Evolutionary conservation across 35 echinoderm and acorn worm species (phyloP).

Genomic region (Apostichopus parvimensis): DNA sequence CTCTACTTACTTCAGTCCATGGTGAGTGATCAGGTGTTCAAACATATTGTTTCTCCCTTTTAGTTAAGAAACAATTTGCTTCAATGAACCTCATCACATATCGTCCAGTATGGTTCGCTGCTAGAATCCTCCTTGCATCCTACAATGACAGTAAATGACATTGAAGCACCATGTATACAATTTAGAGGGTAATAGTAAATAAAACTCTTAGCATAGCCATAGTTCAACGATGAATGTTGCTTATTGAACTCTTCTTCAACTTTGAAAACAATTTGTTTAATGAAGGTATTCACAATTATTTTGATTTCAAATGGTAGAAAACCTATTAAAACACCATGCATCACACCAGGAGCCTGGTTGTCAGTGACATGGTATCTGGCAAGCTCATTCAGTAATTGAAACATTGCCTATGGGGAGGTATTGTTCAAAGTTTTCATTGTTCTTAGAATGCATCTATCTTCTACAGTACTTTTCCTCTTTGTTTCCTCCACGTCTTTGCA

Average conservation of each 20-base stretch:
- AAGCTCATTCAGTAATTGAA: not conserved
- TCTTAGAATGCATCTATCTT: not conserved
- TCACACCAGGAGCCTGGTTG: not conserved
- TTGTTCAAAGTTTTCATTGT: not conserved
- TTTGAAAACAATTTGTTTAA: not conserved
- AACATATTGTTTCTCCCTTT: not conserved
- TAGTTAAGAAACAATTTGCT: not conserved
- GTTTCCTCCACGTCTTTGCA: conserved; percentile 36
- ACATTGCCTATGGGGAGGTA: not conserved
- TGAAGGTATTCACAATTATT: not conserved
- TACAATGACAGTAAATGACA: not conserved
- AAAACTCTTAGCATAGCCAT: not conserved
- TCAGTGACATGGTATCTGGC: not conserved
- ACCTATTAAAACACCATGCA: not conserved
- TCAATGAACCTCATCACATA: not conserved
- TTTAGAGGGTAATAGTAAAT: too few species aligned
- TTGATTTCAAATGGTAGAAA: not conserved
- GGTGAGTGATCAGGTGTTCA: not conserved
- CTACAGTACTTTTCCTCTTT: not conserved
- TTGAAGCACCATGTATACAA: too few species aligned
- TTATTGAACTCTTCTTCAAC: conserved; percentile 15
- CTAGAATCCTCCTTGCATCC: not conserved
- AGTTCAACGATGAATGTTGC: conserved; percentile 29
- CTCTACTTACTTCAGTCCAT: conserved; percentile 1
- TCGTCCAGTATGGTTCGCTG: not conserved